Evolutionary conservation across 2,888 invertebrate genomes (phyloP).

Genomic region (Drosophila testacea): DNA sequence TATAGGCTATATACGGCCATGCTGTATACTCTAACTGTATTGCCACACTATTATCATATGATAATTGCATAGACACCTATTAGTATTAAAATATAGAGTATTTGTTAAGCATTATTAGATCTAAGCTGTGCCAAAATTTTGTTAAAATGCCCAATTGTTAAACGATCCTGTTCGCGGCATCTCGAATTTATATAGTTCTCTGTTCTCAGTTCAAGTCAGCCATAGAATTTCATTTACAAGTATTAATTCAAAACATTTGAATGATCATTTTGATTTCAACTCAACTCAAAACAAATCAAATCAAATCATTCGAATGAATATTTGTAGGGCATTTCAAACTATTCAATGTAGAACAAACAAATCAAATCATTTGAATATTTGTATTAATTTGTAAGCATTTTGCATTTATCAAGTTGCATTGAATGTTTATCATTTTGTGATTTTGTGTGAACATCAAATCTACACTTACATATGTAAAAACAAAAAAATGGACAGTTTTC

Average conservation of each 20-base stretch:
- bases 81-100: constrained; percentile 55
- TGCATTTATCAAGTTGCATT: constrained; percentile 15
- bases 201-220: constrained; percentile 13
- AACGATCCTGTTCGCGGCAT: constrained; percentile 2
- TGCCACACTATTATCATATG: constrained; percentile 35
- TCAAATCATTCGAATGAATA: background rate
- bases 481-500: too few species aligned
- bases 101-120: constrained; percentile 36
- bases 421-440: constrained; percentile 29
- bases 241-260: constrained; percentile 7
- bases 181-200: constrained; percentile 10
- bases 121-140: constrained; percentile 72
- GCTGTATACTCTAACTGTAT: constrained; percentile 39
- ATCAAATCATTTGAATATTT: constrained; percentile 5
- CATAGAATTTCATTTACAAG: constrained; percentile 23
- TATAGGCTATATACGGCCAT: constrained; percentile 35
- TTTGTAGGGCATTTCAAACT: too few species aligned
- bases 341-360: background rate
- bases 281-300: too few species aligned
- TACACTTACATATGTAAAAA: too few species aligned
- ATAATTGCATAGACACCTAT: constrained; percentile 57
- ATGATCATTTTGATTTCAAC: background rate
- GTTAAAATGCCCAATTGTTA: constrained; percentile 40
- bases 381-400: background rate
- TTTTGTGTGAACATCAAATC: constrained; percentile 37